phyloP scores from a whole-genome alignment of 2,113 vertebrate genomes.

The Ceyx cyanopectus region DNA sequence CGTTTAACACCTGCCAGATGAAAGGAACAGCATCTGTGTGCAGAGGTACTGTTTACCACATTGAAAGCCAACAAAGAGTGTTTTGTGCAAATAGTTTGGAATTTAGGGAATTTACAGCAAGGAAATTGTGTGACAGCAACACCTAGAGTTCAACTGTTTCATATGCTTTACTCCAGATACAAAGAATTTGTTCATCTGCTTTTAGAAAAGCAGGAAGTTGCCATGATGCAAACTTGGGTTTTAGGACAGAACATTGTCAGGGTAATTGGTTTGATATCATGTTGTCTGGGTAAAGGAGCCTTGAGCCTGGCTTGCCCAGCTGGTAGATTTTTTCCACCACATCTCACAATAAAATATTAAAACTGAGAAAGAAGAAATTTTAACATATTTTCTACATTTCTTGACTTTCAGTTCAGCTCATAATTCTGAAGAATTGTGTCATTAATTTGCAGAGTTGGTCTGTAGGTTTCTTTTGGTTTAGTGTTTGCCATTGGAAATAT shows the following conservation, averaged over 20 bases:
- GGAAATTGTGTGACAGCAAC: slow-evolving; percentile 7
- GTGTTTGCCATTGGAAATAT: not conserved
- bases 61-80: not conserved
- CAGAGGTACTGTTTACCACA: not conserved
- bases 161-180: not conserved
- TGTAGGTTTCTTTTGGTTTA: not conserved
- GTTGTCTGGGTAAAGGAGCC: not conserved
- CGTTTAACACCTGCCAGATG: not conserved
- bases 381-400: not conserved
- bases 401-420: not conserved
- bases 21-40: not conserved
- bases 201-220: not conserved
- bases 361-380: not conserved
- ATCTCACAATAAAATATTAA: not conserved
- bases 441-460: not conserved
- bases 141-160: not conserved
- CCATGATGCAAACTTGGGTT: not conserved
- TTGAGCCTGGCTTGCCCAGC: not conserved
- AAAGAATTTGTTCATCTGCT: not conserved
- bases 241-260: not conserved
- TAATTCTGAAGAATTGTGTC: not conserved
- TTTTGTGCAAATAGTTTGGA: not conserved
- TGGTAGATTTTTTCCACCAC: not conserved
- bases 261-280: not conserved
- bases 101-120: not conserved